Conservation (phyloP, 2,113 vertebrate species). For the Ammodytes marinus region DNA sequence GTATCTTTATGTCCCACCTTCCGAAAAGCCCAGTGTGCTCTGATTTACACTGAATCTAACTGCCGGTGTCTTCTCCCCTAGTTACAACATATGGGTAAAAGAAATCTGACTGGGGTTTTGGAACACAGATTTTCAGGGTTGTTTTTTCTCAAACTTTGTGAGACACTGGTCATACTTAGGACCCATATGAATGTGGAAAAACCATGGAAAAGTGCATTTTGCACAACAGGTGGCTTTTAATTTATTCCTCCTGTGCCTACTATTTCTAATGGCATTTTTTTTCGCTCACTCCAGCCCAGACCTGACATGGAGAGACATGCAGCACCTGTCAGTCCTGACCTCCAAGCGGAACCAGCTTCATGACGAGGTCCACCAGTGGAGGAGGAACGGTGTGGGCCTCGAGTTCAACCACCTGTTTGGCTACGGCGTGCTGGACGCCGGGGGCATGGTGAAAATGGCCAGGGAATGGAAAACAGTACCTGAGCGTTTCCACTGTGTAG, state of each 20-base stretch:
- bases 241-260: background rate
- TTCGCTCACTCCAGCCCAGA: constrained; percentile 82
- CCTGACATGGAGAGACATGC: constrained; percentile 98
- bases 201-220: no score
- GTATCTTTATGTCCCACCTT: no score
- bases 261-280: background rate
- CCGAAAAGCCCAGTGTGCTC: no score
- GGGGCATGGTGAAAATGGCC: constrained; percentile 98
- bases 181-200: no score
- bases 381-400: constrained; percentile 95
- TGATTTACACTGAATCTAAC: no score
- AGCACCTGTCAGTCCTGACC: constrained; percentile 96
- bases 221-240: no score
- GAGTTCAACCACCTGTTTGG: constrained; percentile 99
- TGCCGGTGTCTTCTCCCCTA: no score
- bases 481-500: constrained; percentile 97
- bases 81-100: no score
- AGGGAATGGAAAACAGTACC: constrained; percentile 98
- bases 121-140: no score
- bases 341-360: constrained; percentile 99
- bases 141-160: no score
- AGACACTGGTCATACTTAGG: no score
- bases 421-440: constrained; percentile 96
- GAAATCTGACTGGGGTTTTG: no score
- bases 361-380: constrained; percentile 97